A percentile compares a stretch with the other conserved stretches of the same genome.
phyloP scores from a whole-genome alignment of 1,140 invertebrate species.

The Harpegnathos saltator region DNA sequence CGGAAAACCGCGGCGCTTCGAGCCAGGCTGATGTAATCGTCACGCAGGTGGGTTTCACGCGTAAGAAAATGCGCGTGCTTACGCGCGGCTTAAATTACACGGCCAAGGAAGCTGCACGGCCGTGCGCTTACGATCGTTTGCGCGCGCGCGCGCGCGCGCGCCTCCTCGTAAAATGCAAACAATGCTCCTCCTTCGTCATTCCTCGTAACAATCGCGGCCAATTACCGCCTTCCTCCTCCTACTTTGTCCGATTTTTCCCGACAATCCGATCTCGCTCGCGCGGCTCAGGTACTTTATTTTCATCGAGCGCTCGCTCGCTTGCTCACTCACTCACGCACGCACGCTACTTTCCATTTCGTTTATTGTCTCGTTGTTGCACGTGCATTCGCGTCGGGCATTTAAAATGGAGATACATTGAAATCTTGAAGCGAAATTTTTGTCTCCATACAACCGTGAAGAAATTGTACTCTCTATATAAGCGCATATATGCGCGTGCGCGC shows the following conservation, averaged over 20 bases:
- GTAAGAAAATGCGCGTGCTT: conserved; percentile 54
- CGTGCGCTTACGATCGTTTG: background rate
- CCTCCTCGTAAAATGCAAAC: conserved; percentile 55
- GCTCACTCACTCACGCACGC: background rate
- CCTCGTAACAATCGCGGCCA: conserved; percentile 25
- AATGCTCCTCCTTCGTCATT: conserved; percentile 61
- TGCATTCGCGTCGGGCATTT: background rate
- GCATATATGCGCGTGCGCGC: too few species aligned
- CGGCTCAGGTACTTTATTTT: background rate
- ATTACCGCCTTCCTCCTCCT: conserved; percentile 26
- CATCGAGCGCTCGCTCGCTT: too few species aligned
- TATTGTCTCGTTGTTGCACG: conserved; percentile 14
- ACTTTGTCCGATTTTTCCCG: conserved; percentile 23
- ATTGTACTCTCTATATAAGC: conserved; percentile 13
- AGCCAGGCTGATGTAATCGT: conserved; percentile 49
- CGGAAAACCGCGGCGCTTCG: conserved; percentile 1
- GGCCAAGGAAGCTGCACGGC: conserved; percentile 21
- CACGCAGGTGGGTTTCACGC: conserved; percentile 35
- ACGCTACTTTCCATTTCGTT: conserved; percentile 21
- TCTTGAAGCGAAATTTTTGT: background rate
- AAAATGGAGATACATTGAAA: conserved; percentile 1
- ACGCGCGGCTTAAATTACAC: conserved; percentile 53
- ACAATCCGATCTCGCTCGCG: background rate
- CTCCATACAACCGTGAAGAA: background rate
- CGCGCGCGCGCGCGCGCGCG: background rate